A percentile compares a stretch with the other conserved stretches of the same genome.
Conservation (phyloP, 2,113 vertebrate species). For the Mustela lutreola region DNA sequence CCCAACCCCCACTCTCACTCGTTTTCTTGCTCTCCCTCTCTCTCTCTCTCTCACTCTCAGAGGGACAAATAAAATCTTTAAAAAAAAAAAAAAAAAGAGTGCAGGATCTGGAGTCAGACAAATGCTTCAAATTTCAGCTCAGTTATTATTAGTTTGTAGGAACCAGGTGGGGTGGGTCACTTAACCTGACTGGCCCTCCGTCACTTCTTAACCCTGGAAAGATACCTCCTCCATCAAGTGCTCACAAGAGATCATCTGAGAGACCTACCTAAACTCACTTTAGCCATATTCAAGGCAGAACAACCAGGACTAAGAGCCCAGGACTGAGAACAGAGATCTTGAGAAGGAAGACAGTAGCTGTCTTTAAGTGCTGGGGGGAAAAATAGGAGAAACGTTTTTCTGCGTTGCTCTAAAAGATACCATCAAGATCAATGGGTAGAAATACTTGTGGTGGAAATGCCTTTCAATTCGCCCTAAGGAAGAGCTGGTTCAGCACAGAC, state of each 20-base stretch:
- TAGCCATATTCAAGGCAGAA: neutral
- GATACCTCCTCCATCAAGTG: neutral
- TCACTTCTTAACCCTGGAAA: neutral
- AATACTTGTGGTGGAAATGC: neutral
- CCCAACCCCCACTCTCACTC: too few species aligned
- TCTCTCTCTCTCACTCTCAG: too few species aligned
- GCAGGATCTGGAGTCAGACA: neutral
- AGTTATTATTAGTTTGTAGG: neutral
- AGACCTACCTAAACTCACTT: neutral
- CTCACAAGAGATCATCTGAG: neutral
- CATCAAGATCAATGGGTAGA: neutral
- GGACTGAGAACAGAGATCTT: neutral
- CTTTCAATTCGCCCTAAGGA: neutral
- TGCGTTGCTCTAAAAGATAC: neutral
- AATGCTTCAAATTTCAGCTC: neutral
- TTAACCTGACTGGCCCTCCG: too few species aligned
- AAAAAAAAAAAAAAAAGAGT: neutral
- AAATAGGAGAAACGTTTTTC: neutral
- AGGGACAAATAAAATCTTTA: too few species aligned
- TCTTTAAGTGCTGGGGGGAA: neutral
- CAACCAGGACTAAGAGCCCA: neutral
- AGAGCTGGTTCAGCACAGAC: neutral
- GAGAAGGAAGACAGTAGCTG: neutral
- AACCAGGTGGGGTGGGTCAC: neutral
- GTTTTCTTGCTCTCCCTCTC: too few species aligned